Evolutionary conservation across 2,888 invertebrate species (phyloP).

Genomic region (Escarpia spicata): DNA sequence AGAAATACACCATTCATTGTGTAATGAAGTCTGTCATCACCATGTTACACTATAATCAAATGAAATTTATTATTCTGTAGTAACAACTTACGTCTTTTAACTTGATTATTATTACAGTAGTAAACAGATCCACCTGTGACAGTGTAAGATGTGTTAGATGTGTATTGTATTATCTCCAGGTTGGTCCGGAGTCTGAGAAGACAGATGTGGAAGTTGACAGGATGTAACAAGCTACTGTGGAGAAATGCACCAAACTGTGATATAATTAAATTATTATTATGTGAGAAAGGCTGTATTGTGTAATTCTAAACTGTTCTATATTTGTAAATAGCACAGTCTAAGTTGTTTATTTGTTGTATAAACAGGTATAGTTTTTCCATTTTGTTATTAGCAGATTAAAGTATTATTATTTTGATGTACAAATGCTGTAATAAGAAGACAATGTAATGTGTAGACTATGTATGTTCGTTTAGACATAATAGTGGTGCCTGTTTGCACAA

Average conservation of each 20-base stretch:
- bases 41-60: too few relatives aligned
- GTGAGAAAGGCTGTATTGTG: neutral
- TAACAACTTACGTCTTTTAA: neutral
- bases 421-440: neutral
- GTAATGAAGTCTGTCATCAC: too few relatives aligned
- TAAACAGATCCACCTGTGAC: neutral
- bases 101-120: neutral
- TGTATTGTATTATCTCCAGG: neutral
- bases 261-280: neutral
- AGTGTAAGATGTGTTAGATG: neutral
- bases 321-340: neutral
- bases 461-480: neutral
- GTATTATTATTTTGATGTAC: neutral
- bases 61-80: too few relatives aligned
- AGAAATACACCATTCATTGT: too few relatives aligned
- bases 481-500: neutral
- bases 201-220: neutral
- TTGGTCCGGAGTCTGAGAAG: constrained; percentile 1
- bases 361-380: neutral
- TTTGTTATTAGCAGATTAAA: neutral
- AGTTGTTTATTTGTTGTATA: neutral
- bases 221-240: neutral
- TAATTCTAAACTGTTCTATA: neutral
- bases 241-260: neutral
- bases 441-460: neutral